Evolutionary conservation across 2,888 invertebrate species (phyloP).

Genomic region (Agapostemon virescens): DNA sequence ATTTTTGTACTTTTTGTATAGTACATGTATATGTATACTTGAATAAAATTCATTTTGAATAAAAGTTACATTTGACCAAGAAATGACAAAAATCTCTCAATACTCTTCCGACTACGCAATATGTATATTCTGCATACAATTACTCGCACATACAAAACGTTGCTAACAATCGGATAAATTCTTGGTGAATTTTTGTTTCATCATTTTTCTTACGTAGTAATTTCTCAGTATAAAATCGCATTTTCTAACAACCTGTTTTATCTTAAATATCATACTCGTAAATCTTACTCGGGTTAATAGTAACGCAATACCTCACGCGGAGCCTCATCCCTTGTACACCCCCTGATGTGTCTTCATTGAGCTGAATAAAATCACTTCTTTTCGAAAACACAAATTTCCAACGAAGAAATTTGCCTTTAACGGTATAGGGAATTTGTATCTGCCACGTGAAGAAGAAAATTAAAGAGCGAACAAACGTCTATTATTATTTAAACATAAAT

Average conservation of each 20-base stretch:
- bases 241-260: constrained; percentile 1
- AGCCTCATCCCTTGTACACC: not conserved
- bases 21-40: no score
- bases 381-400: not conserved
- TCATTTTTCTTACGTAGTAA: no score
- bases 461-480: no score
- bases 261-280: not conserved
- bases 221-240: not conserved
- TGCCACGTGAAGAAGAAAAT: no score
- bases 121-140: not conserved
- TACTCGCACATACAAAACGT: no score
- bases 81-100: no score
- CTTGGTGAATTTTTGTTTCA: not conserved
- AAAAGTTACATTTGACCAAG: no score
- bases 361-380: not conserved
- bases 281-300: not conserved
- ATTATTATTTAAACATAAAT: no score
- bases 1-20: no score
- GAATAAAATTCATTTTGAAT: no score
- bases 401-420: not conserved
- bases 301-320: not conserved
- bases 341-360: not conserved
- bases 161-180: not conserved
- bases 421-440: no score
- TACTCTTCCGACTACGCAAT: no score